Conservation (phyloP, 2,888 invertebrate genomes). For the Microplitis deprimator region DNA sequence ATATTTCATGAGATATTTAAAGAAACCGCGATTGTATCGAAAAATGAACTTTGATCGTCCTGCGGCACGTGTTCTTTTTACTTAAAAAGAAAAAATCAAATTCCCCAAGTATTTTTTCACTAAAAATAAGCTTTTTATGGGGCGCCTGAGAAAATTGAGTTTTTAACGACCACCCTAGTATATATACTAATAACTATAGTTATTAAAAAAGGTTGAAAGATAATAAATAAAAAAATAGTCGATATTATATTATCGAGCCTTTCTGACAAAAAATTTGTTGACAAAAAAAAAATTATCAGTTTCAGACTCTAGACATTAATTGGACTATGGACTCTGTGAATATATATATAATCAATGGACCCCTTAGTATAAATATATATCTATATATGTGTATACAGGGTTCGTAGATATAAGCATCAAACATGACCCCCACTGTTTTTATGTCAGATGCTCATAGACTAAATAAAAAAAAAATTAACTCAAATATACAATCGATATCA, state of each 20-base stretch:
- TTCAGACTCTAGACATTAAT: slow-evolving; percentile 50
- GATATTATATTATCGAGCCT: not conserved
- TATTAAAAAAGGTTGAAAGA: not conserved
- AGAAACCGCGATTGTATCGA: no score
- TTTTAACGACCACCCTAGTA: no score
- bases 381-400: not conserved
- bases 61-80: no score
- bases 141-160: no score
- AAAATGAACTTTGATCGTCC: no score
- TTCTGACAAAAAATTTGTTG: not conserved
- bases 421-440: slow-evolving; percentile 7
- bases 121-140: no score
- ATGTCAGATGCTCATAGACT: not conserved
- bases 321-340: slow-evolving; percentile 51
- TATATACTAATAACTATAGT: no score
- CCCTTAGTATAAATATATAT: not conserved
- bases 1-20: no score
- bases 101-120: no score
- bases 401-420: slow-evolving; percentile 11
- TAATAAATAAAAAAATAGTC: not conserved
- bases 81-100: no score
- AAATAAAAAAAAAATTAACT: not conserved
- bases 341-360: slow-evolving; percentile 26
- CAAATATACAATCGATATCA: no score
- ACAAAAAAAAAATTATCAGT: slow-evolving; percentile 47